Percentiles rank a stretch among this genome's conserved stretches.
Conservation (phyloP, 1,140 invertebrate species). For the Aphis gossypii region DNA sequence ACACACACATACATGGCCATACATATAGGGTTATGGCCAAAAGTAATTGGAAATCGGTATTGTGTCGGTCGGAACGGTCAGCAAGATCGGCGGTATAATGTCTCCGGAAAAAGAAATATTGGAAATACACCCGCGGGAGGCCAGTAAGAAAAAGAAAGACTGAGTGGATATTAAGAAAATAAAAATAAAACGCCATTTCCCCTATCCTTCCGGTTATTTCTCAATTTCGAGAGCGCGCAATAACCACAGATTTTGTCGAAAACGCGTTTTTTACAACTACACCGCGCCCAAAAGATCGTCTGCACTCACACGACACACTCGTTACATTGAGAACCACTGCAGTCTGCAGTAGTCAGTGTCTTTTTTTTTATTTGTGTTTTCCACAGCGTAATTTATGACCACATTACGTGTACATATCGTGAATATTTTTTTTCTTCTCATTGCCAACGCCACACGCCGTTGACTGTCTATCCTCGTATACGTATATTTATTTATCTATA, state of each 20-base stretch:
- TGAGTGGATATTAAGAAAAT: neutral
- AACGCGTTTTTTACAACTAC: neutral
- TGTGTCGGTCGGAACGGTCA: neutral
- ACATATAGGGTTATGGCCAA: neutral
- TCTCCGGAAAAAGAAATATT: neutral
- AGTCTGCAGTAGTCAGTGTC: neutral
- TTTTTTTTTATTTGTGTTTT: neutral
- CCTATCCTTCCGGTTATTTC: neutral
- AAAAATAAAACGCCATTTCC: neutral
- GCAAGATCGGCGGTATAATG: conserved; percentile 1
- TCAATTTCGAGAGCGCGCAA: neutral
- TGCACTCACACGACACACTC: neutral
- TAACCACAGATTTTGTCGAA: neutral
- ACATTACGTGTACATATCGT: neutral
- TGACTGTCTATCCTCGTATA: neutral
- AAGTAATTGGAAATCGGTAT: conserved; percentile 28
- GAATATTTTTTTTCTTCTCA: neutral
- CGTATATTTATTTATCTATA: neutral
- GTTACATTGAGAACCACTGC: neutral
- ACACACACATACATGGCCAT: neutral
- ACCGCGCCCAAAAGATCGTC: neutral
- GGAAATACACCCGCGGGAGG: conserved; percentile 26
- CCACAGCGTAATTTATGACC: neutral
- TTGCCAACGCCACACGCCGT: neutral
- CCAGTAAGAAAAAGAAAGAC: neutral